These are phyloP conservation scores for Epinotia demarniana DNA, from an alignment of 2,888 invertebrate genomes.

Conservation along the genomic window DNA sequence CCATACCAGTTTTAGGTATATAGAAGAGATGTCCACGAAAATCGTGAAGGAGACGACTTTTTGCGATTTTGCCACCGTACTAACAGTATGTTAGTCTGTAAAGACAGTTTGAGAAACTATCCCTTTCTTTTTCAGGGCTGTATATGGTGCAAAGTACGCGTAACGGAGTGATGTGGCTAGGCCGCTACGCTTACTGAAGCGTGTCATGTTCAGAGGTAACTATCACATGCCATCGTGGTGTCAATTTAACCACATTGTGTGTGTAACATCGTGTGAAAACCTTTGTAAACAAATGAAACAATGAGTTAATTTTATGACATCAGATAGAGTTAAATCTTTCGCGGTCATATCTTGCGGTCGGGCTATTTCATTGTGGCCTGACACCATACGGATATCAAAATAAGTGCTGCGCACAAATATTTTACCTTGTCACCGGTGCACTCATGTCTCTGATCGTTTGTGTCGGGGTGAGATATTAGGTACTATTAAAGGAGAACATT, in stretches of 20 bases:
- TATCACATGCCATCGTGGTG: slow-evolving; percentile 19
- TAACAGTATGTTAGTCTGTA: no score
- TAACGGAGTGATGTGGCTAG: slow-evolving; percentile 20
- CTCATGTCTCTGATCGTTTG: background rate
- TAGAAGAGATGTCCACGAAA: no score
- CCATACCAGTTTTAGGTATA: no score
- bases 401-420: background rate
- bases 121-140: slow-evolving; percentile 13
- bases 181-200: slow-evolving; percentile 20
- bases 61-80: no score
- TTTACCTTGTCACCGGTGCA: no score
- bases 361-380: slow-evolving; percentile 1
- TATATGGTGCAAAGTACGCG: slow-evolving; percentile 12
- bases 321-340: background rate
- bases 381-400: background rate
- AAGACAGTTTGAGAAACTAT: background rate
- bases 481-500: no score
- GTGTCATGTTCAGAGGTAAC: slow-evolving; percentile 25
- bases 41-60: no score
- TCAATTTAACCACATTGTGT: background rate
- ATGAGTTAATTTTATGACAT: slow-evolving; percentile 2
- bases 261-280: background rate
- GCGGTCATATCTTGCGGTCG: background rate
- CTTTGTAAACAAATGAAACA: slow-evolving; percentile 8
- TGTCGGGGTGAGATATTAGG: no score